Base-by-base conservation (phyloP, 1,140 invertebrate species). In the Heliconius congener region DNA sequence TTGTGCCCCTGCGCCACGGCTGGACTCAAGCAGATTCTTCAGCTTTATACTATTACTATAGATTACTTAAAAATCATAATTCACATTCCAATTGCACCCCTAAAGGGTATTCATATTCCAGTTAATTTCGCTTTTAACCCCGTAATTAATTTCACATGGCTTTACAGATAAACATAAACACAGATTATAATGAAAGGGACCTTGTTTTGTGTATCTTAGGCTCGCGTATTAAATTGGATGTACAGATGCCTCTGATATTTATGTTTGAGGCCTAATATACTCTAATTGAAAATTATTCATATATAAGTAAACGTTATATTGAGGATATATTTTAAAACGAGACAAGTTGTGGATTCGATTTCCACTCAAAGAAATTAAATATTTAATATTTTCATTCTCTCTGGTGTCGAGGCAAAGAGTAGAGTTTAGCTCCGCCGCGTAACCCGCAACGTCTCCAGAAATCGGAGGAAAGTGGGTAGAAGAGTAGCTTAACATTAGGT, bases 71-170 rank as follows among this genome's bases (percentile, higher is more conserved):
- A 30, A 66, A 66, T 66, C 4, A 66, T 30, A 30, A 30, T 16
- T 34, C 11, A 39, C 52, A 74, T 79, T 79, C 19, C 57, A 72
- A 81, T 74, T 81, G 55, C 72, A 71, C 71, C 71, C 76, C 77
- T 76, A 37, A 73, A 73, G 76, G 50, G 37, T 81, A 82, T 86
- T 85, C 83, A 83, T 81, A 81, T 84, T 83, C 74, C 79, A 82
- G 82, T 85, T 86, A 85, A 86, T 87, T 85, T 84, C 71, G 79
- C 71, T 71, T 80, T 75, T 83, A 83, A 80, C 83, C 81, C 70
- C 75, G 80, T 86, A 87, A 88, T 88, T 88, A 88, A 87, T 87
- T 88, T 86, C 82, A 80, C 76, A 82, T 82, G 79, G 84, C 81
- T 86, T 81, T 82, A 83, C 79, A 83, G 74, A 80, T 82, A 83